A percentile compares a stretch with the other conserved stretches of the same genome.
Conservation (phyloP, 1,140 invertebrate genomes). For the Papilio glaucus region DNA sequence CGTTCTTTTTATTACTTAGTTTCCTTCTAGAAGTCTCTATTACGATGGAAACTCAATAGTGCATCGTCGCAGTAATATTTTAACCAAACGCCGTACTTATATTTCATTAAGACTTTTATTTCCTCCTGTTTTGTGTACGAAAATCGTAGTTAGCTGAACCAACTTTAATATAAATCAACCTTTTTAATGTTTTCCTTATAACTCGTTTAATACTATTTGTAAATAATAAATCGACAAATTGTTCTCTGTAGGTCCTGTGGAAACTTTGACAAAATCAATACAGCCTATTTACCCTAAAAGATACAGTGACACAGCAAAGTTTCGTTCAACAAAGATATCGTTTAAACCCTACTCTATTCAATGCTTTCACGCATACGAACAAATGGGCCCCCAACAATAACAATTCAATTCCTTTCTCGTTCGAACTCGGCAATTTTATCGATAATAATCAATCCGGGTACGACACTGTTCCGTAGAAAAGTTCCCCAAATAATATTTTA, state of each 20-base stretch:
- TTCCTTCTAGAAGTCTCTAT: too few relatives aligned
- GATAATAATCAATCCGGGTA: slow-evolving; percentile 30
- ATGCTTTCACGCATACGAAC: slow-evolving; percentile 45
- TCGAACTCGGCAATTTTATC: slow-evolving; percentile 36
- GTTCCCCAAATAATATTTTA: slow-evolving; percentile 50
- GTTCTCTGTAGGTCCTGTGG: not conserved
- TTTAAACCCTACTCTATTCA: slow-evolving; percentile 42
- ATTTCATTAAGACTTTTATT: too few relatives aligned
- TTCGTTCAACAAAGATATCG: slow-evolving; percentile 33
- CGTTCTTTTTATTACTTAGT: too few relatives aligned
- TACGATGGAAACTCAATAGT: too few relatives aligned
- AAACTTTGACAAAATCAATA: slow-evolving; percentile 27
- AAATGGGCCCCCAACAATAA: slow-evolving; percentile 49
- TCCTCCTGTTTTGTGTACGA: too few relatives aligned
- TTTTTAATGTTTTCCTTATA: not conserved
- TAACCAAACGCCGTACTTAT: too few relatives aligned
- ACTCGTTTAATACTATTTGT: slow-evolving; percentile 3
- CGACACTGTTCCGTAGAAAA: slow-evolving; percentile 41
- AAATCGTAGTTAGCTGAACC: too few relatives aligned
- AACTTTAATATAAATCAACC: slow-evolving; percentile 12
- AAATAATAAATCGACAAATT: slow-evolving; percentile 8
- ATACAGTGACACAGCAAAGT: slow-evolving; percentile 36
- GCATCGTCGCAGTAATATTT: too few relatives aligned
- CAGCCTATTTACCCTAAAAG: slow-evolving; percentile 26
- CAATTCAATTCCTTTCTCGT: slow-evolving; percentile 47